Evolutionary conservation across 2,113 vertebrate species (phyloP).

Genomic region (Ginglymostoma cirratum): DNA sequence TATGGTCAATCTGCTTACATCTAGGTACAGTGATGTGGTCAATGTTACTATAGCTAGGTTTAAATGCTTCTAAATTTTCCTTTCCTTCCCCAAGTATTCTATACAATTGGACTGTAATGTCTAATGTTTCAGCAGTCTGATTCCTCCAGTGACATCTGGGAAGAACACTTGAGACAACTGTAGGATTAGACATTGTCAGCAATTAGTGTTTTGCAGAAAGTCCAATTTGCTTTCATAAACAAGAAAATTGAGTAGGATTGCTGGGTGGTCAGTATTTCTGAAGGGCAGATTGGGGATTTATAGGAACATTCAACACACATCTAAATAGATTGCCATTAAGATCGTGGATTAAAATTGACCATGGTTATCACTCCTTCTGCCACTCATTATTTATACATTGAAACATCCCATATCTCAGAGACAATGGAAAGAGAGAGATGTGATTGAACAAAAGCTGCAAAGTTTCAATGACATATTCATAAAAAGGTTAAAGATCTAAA

Average conservation of each 20-base stretch:
- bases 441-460: background rate
- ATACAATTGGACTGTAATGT: background rate
- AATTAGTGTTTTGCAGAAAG: background rate
- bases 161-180: background rate
- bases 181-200: background rate
- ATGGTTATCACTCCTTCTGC: background rate
- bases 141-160: background rate
- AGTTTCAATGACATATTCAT: background rate
- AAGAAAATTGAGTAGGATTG: background rate
- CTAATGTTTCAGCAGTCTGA: background rate
- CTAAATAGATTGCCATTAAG: background rate
- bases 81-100: background rate
- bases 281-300: background rate
- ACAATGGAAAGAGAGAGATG: background rate
- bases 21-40: background rate
- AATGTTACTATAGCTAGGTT: background rate
- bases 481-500: background rate
- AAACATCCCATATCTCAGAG: background rate
- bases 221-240: background rate
- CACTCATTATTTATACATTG: background rate
- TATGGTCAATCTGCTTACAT: background rate
- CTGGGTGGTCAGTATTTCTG: background rate
- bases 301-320: background rate
- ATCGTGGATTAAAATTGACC: background rate
- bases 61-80: background rate